Base-by-base conservation (phyloP, 2,888 invertebrate species). In the Arctia plantaginis region DNA sequence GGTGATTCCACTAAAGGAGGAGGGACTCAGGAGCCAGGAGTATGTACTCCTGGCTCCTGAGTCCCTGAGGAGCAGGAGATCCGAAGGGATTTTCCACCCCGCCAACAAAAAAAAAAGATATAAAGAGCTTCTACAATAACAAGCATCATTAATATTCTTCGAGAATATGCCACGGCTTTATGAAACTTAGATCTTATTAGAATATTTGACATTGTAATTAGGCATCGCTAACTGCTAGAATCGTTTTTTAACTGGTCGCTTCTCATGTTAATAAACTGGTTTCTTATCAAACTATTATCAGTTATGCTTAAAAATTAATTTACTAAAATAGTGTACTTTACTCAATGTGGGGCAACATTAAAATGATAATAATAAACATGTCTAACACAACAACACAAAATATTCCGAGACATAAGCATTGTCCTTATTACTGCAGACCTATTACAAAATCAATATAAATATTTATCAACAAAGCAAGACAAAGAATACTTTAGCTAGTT, bases 401-500 rank as follows among this genome's bases (percentile, higher is more conserved):
- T 51, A 51, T 23, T 20, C 51, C 23, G 6, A n/a, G 12, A 55
- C 51, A 55, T 23, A 55, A 51, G 3, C 23, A 71, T 71, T 71
- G 35, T 67, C 18, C 18, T 51, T n/a, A 20, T 39, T 69, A 30
- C 47, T 15, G 39, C 23, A 59, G 12, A 30, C 33, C n/a, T 39
- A 6, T 47, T 71, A 35, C 30, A 66, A 55, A 66, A 27, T 79
- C 68, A 75, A 79, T 23, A 71, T 66, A 12, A 66, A 47, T 68
- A 44, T 27, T 65, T 55, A 64, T 66, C 65, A 71, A 77, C 77
- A 72, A 72, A 69, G 41, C 72, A 75, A 76, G 79, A 83, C 79
- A 83, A 78, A 82, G 78, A 80, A 77, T 65, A 59, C 76, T 75
- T 71, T 74, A 80, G 35, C 65, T 51, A 69, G 75, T 75, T 76